Base-by-base conservation (phyloP, 2,888 invertebrate species). In the Podabrus alpinus region DNA sequence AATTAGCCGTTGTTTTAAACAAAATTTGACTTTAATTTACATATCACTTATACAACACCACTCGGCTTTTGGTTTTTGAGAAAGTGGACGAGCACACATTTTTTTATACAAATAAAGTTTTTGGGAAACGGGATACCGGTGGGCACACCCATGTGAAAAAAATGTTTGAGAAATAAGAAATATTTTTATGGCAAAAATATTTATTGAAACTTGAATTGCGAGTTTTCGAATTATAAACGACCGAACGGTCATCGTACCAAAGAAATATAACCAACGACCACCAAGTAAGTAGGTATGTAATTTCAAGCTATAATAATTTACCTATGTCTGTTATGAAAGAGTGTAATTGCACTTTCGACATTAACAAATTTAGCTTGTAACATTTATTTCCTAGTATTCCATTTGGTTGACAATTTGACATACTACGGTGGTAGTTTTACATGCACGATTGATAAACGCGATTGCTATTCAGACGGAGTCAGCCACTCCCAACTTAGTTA, bases 381-480 rank as follows among this genome's bases (percentile, higher is more conserved):
- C n/a, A 45, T 45, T 45, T 24, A 29, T 69, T 75, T 71, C 68
- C 64, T 24, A 64, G 15, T 16, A 69, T 68, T 73, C 72, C 45
- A 64, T 68, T 62, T 61, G 72, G 29, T 68, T 72, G 75, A 59
- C 45, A 71, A 70, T 60, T 66, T 45, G 61, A 71, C 73, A 45
- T 45, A 45, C n/a, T 45, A 45, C 45, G 45, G 45, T 73, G 71
- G 62, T 74, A 61, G 60, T 68, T 72, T 78, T 76, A 71, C 77
- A 78, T 75, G 76, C 75, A 74, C 73, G 72, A 75, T 77, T 74
- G 74, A 74, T 74, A 73, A 77, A 74, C 74, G 45, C 45, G 76
- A 77, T 80, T 81, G 77, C 78, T 82, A 83, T 83, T 82, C 83
- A 78, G 79, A 67, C 68, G 69, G 77, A 76, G 75, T 71, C 74